Percentiles rank a stretch among this genome's conserved stretches.
Evolutionary conservation across 2,113 vertebrate species (phyloP).

Genomic region (Colistium nudipinnis): DNA sequence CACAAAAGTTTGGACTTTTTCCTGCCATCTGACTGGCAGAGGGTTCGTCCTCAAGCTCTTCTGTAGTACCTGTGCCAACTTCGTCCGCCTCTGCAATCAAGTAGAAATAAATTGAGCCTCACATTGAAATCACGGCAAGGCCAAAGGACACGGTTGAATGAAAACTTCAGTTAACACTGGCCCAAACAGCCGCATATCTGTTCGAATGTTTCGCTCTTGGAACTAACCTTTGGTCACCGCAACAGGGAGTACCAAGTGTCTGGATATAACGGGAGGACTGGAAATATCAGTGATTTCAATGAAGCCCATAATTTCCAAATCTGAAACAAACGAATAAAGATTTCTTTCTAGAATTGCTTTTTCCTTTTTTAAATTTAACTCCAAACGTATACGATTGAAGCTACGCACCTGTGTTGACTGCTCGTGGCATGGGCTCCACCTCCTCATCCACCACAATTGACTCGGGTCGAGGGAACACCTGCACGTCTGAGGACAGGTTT

Average conservation of each 20-base stretch:
- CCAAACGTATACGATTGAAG: neutral
- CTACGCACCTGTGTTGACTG: constrained; percentile 89
- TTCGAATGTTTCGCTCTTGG: too few species aligned
- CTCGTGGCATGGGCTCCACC: constrained; percentile 90
- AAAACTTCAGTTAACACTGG: neutral
- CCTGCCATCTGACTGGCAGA: constrained; percentile 96
- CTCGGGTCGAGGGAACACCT: constrained; percentile 97
- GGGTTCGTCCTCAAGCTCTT: constrained; percentile 94
- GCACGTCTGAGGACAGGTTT: constrained; percentile 94
- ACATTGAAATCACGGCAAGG: too few species aligned
- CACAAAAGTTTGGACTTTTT: constrained; percentile 98
- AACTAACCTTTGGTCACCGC: constrained; percentile 95
- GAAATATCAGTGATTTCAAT: constrained; percentile 98
- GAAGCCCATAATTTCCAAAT: constrained; percentile 96
- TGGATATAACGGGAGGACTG: constrained; percentile 95
- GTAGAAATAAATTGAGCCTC: neutral
- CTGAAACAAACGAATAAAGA: constrained; percentile 70
- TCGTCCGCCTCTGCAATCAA: constrained; percentile 90
- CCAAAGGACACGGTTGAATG: too few species aligned
- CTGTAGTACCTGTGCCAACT: constrained; percentile 90
- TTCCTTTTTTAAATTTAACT: neutral
- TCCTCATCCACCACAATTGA: constrained; percentile 94
- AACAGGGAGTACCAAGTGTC: constrained; percentile 95
- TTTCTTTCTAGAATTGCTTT: neutral
- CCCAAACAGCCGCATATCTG: too few species aligned